Percentiles rank a stretch among this genome's conserved stretches.
These are phyloP conservation scores for Tiaroga cobitis DNA, from an alignment of 2,797 vertebrate genomes.

Conservation along the genomic window DNA sequence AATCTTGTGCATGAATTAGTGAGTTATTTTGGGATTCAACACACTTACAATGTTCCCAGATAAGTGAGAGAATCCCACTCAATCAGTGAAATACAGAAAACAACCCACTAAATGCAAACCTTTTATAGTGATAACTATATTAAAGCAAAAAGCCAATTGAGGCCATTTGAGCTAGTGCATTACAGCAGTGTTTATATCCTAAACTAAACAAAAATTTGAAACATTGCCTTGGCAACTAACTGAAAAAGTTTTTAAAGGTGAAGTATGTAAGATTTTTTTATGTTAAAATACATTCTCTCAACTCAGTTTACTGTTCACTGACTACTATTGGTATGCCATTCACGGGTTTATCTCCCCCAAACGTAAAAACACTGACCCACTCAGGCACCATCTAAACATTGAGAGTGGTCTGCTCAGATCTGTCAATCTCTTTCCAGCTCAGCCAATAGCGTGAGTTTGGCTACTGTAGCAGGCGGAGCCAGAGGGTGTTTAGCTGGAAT, in stretches of 20 bases:
- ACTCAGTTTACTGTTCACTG: not conserved
- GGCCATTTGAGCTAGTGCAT: not conserved
- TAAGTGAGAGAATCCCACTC: not conserved
- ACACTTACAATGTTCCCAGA: not conserved
- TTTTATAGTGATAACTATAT: not conserved
- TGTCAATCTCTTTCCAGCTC: not conserved
- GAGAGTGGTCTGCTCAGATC: no score
- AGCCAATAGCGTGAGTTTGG: not conserved
- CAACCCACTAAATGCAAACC: not conserved
- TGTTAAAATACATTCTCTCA: not conserved
- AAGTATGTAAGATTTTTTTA: not conserved
- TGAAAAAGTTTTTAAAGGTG: not conserved
- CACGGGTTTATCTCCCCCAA: not conserved
- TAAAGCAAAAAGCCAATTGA: not conserved
- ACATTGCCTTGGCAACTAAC: not conserved
- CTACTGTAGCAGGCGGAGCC: not conserved
- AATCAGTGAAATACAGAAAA: not conserved
- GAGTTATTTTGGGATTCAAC: slow-evolving; percentile 6
- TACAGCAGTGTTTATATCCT: not conserved
- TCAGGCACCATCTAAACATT: not conserved
- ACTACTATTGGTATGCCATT: not conserved
- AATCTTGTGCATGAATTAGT: not conserved
- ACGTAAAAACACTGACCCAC: not conserved
- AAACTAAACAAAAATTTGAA: not conserved
- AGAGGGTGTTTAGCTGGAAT: not conserved